These are phyloP conservation scores for Numenius phaeopus DNA, from an alignment of 2,797 vertebrate species.

Conservation along the genomic window DNA sequence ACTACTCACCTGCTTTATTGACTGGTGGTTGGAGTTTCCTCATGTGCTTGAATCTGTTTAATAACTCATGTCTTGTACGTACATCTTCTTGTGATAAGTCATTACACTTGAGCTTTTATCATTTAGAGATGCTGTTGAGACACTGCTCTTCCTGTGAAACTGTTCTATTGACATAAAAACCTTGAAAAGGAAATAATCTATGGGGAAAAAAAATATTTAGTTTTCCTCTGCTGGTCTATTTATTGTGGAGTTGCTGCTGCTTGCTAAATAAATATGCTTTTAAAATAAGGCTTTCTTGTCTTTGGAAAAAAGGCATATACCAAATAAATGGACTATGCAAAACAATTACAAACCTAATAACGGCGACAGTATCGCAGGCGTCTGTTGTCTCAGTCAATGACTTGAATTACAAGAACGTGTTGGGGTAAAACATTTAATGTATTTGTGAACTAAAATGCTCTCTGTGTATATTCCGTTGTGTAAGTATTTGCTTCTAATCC, in stretches of 20 bases:
- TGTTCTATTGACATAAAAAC: neutral
- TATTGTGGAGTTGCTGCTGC: conserved; percentile 58
- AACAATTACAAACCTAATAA: neutral
- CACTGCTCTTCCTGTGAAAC: conserved; percentile 36
- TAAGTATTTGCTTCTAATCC: conserved; percentile 87
- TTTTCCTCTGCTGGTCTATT: conserved; percentile 48
- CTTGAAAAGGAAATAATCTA: neutral
- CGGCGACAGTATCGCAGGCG: conserved; percentile 47
- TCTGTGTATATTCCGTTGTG: conserved; percentile 84
- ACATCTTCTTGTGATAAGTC: conserved; percentile 73
- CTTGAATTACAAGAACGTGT: conserved; percentile 65
- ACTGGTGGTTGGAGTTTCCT: conserved; percentile 9
- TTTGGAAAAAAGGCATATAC: conserved; percentile 58
- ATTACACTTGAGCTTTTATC: conserved; percentile 61
- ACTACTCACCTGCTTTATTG: neutral
- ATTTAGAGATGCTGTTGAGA: conserved; percentile 65
- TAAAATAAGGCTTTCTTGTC: conserved; percentile 18
- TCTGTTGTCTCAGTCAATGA: conserved; percentile 63
- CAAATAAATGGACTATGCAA: conserved; percentile 43
- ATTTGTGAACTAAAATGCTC: conserved; percentile 83
- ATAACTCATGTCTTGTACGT: conserved; percentile 48
- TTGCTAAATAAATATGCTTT: conserved; percentile 64
- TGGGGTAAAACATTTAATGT: conserved; percentile 72
- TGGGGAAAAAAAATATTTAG: neutral
- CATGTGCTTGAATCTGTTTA: conserved; percentile 57